Base-by-base conservation (phyloP, 2,113 vertebrate species). In the Rutilus rutilus region DNA sequence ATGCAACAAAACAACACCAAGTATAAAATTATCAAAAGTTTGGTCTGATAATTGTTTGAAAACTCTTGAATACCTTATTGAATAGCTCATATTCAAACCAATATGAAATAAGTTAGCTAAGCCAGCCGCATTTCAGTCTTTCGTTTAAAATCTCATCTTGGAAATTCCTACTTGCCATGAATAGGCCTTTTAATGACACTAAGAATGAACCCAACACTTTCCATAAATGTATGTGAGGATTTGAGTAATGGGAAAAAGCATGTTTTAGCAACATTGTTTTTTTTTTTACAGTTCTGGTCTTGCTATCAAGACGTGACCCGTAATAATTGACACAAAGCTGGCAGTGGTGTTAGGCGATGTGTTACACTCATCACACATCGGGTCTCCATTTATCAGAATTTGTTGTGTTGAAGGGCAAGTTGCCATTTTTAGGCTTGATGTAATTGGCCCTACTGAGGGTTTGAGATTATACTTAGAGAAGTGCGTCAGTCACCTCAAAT, bases 351-450 rank as follows among this genome's bases (percentile, higher is more conserved):
- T 36, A 79, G 57, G 36, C 23, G 62, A 54, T 27, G 33, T 59
- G 84, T 84, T 87, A 87, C 78, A 86, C 30, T 88, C 87, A 91
- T 89, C 87, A 89, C 82, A 84, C 73, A 78, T 87, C 50, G 64
- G 77, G 86, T 91, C 82, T 91, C 74, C 85, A 64, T 89, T 90
- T 88, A 92, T 93, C 89, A 87, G 82, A 65, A 91, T 67, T 60
- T 85, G 88, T 88, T 75, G 76, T 80, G 62, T 85, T 84, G 85
- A 90, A 93, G 89, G 89, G 90, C 89, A 88, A 23, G 52, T 60
- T 90, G 88, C 89, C 91, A 83, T 89, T 92, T 90, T 89, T 90
- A 91, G 88, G 88, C 84, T 78, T 92, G 87, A 91, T 88, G 84
- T 91, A 90, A 92, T 82, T 64, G 73, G 39, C 10, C 33, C 54